Evolutionary conservation across 2,113 vertebrate species (phyloP).

Genomic region (Mastomys natalensis): DNA sequence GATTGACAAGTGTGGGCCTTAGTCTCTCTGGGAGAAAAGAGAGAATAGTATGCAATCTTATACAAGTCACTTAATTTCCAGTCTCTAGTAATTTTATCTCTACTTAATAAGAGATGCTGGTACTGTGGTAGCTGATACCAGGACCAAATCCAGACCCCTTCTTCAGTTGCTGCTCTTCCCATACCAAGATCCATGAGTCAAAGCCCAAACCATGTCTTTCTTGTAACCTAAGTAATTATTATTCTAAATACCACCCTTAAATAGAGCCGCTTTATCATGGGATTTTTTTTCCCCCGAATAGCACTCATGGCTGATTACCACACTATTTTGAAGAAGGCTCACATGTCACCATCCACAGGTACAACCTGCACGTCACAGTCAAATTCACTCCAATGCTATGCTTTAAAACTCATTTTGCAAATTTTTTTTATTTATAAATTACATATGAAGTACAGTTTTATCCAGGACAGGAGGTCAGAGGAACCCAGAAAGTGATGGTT

Average conservation of each 20-base stretch:
- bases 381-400: not conserved
- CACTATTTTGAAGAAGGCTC: not conserved
- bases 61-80: slow-evolving; percentile 5
- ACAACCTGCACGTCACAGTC: not conserved
- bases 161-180: not conserved
- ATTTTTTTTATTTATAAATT: slow-evolving; percentile 26
- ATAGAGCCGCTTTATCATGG: not conserved
- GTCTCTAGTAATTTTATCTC: not conserved
- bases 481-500: slow-evolving; percentile 9
- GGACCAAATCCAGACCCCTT: not conserved
- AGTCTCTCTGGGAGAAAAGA: not conserved
- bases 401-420: not conserved
- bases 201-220: not conserved
- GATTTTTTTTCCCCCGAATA: not conserved
- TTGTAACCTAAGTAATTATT: not conserved
- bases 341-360: not conserved
- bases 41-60: not conserved
- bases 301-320: not conserved
- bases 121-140: not conserved
- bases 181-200: not conserved
- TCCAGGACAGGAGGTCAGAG: slow-evolving; percentile 13
- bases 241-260: not conserved
- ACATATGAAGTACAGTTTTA: not conserved
- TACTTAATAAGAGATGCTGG: not conserved
- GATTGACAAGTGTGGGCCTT: not conserved